Conservation (phyloP, 2,888 invertebrate genomes). For the Leptopilina syphax region DNA sequence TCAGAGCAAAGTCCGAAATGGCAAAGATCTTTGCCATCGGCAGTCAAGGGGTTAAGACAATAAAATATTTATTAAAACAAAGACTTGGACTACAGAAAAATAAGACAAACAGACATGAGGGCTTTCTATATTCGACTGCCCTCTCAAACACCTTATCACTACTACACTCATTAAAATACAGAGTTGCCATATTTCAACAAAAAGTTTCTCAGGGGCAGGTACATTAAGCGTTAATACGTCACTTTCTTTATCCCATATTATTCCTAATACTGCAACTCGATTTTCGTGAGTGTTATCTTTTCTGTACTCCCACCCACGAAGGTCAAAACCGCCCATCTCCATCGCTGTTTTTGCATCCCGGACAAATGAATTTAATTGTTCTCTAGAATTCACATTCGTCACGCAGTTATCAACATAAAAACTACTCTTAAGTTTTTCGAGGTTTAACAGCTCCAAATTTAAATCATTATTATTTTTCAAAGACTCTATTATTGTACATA, state of each 20-base stretch:
- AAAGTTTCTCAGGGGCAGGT: too few species aligned
- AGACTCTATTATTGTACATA: constrained; percentile 46
- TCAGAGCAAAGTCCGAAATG: too few species aligned
- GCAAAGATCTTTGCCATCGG: too few species aligned
- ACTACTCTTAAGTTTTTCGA: constrained; percentile 8
- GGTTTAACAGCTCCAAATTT: background rate
- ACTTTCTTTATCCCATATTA: background rate
- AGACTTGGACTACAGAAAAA: too few species aligned
- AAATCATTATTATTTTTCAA: background rate
- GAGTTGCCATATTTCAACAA: constrained; percentile 1
- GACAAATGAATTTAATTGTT: background rate
- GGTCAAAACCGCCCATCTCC: constrained; percentile 7
- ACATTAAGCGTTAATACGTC: constrained; percentile 15
- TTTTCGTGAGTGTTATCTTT: background rate
- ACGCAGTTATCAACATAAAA: constrained; percentile 35
- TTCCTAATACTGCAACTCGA: background rate
- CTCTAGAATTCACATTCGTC: background rate
- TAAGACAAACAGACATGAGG: too few species aligned
- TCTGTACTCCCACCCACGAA: constrained; percentile 43
- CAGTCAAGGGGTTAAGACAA: too few species aligned
- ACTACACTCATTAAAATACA: background rate
- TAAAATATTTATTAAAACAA: too few species aligned
- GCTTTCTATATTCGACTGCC: too few species aligned
- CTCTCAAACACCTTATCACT: too few species aligned
- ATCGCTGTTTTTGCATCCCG: background rate